These are phyloP conservation scores for Fregata magnificens DNA, from an alignment of 2,113 vertebrate genomes.

Conservation along the genomic window DNA sequence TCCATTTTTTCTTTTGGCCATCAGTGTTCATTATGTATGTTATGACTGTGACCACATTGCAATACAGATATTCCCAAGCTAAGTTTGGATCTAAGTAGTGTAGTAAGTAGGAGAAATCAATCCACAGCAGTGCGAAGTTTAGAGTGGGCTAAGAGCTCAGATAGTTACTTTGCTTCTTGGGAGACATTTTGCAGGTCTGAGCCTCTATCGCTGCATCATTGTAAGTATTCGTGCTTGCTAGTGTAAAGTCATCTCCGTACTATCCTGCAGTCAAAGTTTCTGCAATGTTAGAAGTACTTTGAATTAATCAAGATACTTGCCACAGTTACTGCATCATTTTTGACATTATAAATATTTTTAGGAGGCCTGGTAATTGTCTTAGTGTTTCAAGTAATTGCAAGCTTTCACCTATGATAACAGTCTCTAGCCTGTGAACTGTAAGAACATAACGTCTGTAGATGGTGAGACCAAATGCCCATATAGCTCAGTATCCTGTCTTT, in stretches of 20 bases:
- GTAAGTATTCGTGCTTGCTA: background rate
- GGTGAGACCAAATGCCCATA: background rate
- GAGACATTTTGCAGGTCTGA: background rate
- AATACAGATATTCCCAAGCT: background rate
- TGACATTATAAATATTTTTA: background rate
- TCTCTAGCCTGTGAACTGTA: background rate
- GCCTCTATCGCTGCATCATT: background rate
- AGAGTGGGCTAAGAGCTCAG: background rate
- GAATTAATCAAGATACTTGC: background rate
- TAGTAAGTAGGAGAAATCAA: background rate
- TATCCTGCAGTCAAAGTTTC: background rate
- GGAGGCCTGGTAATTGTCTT: background rate
- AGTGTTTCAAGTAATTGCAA: background rate
- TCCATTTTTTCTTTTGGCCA: background rate
- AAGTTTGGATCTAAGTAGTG: background rate
- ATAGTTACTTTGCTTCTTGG: background rate
- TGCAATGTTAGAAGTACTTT: background rate
- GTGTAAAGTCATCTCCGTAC: accelerated
- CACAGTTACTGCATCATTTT: background rate
- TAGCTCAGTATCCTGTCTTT: background rate
- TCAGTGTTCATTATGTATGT: background rate
- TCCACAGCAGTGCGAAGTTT: background rate
- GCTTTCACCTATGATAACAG: background rate
- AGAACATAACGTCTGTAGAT: background rate
- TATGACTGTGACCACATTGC: background rate